Conservation (phyloP, 2,888 invertebrate species). For the Leucophora obtusa region DNA sequence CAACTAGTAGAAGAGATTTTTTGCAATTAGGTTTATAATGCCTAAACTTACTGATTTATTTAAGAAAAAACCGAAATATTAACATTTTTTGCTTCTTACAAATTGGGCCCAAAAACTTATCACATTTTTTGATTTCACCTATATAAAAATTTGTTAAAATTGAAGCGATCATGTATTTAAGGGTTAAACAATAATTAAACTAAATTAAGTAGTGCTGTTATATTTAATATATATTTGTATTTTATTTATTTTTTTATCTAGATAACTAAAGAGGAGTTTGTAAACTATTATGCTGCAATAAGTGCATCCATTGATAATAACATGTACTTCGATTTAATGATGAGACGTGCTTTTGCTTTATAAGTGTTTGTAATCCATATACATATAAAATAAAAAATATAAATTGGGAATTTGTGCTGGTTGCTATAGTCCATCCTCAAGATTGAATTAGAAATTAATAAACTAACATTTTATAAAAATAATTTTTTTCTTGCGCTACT, state of each 20-base stretch:
- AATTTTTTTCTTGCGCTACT: constrained; percentile 5
- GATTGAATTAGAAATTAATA: neutral
- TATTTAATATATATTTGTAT: neutral
- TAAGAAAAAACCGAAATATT: no score
- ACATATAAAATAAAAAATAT: neutral
- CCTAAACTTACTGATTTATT: no score
- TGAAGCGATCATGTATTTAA: no score
- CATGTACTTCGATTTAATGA: constrained; percentile 96
- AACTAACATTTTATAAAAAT: neutral
- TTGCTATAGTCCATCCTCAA: neutral
- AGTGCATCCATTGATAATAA: constrained; percentile 97
- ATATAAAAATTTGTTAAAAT: no score
- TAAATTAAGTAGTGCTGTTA: no score
- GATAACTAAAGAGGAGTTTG: constrained; percentile 90
- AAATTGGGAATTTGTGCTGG: neutral
- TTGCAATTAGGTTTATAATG: no score
- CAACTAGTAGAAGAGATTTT: no score
- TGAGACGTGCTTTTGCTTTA: constrained; percentile 93
- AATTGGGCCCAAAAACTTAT: no score
- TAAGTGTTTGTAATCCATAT: constrained; percentile 76
- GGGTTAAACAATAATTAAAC: no score
- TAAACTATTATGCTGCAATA: constrained; percentile 95
- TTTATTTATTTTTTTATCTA: neutral
- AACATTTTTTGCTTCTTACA: no score
- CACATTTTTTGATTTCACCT: no score